These are phyloP conservation scores for Gastrophysa polygoni DNA, from an alignment of 2,888 invertebrate genomes.

Conservation along the genomic window DNA sequence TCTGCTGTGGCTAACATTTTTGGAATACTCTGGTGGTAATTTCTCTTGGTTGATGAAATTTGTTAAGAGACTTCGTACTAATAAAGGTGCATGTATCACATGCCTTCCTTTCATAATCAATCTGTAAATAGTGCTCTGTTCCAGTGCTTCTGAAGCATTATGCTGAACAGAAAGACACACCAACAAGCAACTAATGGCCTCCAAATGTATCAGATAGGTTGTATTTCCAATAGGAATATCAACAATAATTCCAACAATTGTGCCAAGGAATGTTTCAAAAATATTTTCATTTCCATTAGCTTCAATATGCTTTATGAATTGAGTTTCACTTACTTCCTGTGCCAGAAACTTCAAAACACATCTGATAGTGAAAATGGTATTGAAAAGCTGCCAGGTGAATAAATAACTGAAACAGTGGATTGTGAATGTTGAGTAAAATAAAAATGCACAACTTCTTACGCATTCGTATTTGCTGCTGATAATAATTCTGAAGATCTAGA, in stretches of 20 bases:
- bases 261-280: slow-evolving; percentile 76
- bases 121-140: slow-evolving; percentile 74
- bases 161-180: slow-evolving; percentile 89
- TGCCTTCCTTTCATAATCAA: slow-evolving; percentile 72
- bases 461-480: slow-evolving; percentile 85
- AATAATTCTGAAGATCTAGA: slow-evolving; percentile 82
- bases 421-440: background rate
- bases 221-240: slow-evolving; percentile 83
- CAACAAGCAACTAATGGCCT: slow-evolving; percentile 85
- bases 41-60: slow-evolving; percentile 73
- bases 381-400: slow-evolving; percentile 93
- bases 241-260: slow-evolving; percentile 78
- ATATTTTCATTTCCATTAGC: slow-evolving; percentile 57
- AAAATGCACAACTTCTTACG: slow-evolving; percentile 65
- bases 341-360: slow-evolving; percentile 86
- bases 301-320: slow-evolving; percentile 83
- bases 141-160: slow-evolving; percentile 68
- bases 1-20: slow-evolving; percentile 67
- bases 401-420: slow-evolving; percentile 64
- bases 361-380: slow-evolving; percentile 89
- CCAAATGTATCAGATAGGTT: slow-evolving; percentile 85
- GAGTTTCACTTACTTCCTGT: slow-evolving; percentile 88
- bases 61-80: slow-evolving; percentile 80
- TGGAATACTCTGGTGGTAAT: slow-evolving; percentile 72
- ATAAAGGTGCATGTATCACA: slow-evolving; percentile 75